Evolutionary conservation across 2,888 invertebrate species (phyloP), one percentile per base, ranked within the genome.

Genomic region (Eristalis pertinax): DNA sequence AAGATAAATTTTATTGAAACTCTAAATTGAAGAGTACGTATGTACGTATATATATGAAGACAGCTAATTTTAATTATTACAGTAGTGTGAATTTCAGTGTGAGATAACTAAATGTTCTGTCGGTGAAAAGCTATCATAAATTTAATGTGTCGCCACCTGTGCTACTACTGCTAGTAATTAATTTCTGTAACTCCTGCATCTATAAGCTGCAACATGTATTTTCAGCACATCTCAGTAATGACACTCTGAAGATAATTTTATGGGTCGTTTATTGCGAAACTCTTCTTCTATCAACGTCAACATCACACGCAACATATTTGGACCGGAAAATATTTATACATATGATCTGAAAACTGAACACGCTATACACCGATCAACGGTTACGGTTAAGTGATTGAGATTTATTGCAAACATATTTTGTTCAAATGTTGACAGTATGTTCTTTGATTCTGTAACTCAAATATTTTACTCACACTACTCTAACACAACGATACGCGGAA

Each of bases 371-470:
- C 43, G 77, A 86, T 86, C 82, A 86, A 65, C 86, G 78, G 83
- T 83, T 78, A 86, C 78, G 83, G 86, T 68, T 86, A 86, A 86
- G 72, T 79, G 70, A 86, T 65, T 79, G 29, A 79, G 83, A 86
- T 86, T 86, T 86, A 86, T 83, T 79, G 78, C 56, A 32, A 68
- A 75, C 78, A 77, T 78, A 82, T 70, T 74, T 29, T 75, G 75
- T 74, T 86, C 13, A 19, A 56, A 58, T 82, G 60, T 82, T 83
- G 86, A 86, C 78, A 81, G 77, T 43, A 22, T 19, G 72, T 60
- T 72, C 62, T 85, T 73, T 81, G 68, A 73, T 11, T 24, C 77
- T 73, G 72, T n/a, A 43, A 43, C 15, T 19, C 8, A 50, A 50
- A 19, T 19, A 50, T 19, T 50, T 19, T 50, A n/a, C 8, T 19